phyloP scores from a whole-genome alignment of 2,888 invertebrate genomes.

The Ornithoptera alexandrae region DNA sequence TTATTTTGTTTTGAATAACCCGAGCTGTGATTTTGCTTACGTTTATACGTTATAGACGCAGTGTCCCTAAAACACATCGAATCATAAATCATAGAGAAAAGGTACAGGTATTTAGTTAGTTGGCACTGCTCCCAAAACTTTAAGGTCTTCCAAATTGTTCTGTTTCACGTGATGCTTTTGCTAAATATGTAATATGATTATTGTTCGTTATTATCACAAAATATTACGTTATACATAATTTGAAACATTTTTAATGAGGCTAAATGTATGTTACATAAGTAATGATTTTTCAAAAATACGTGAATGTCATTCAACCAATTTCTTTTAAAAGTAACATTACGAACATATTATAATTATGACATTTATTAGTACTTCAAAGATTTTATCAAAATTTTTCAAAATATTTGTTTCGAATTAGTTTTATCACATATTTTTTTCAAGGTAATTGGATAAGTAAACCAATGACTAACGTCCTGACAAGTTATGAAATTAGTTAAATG shows the following conservation, averaged over 20 bases:
- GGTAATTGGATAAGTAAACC: background rate
- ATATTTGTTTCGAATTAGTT: background rate
- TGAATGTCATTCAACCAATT: background rate
- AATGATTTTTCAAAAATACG: background rate
- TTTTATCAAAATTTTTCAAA: background rate
- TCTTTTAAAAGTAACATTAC: background rate
- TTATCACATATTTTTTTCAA: no score
- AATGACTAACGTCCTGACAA: background rate
- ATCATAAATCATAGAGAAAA: conserved; percentile 20
- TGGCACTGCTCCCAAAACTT: conserved; percentile 44
- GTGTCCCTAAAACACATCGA: conserved; percentile 32
- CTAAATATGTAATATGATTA: background rate
- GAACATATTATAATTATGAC: background rate
- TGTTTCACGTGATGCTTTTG: conserved; percentile 24
- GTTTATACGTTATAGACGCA: conserved; percentile 54
- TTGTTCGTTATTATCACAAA: background rate
- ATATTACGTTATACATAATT: background rate
- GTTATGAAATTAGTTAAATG: background rate
- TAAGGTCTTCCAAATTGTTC: conserved; percentile 48
- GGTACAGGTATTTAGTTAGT: conserved; percentile 23
- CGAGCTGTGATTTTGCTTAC: conserved; percentile 80
- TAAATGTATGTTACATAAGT: conserved; percentile 2
- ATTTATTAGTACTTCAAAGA: background rate
- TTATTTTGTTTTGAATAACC: conserved; percentile 76
- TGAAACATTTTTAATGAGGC: conserved; percentile 26